Evolutionary conservation across 2,888 invertebrate species (phyloP).

Genomic region (Eubasilissa splendida): DNA sequence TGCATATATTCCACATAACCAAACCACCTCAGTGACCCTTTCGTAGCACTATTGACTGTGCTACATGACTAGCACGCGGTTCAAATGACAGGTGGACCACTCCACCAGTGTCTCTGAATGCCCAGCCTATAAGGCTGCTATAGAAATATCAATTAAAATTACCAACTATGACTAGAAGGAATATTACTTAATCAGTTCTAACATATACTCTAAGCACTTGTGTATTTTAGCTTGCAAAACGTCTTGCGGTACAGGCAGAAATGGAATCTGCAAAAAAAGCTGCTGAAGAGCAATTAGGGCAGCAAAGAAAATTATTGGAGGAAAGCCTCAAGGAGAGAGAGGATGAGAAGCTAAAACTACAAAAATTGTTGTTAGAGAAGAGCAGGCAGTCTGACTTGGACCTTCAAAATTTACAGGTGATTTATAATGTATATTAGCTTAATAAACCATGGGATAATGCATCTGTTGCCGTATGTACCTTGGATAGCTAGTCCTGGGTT

Average conservation of each 20-base stretch:
- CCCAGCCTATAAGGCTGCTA: too few species aligned
- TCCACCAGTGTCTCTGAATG: too few species aligned
- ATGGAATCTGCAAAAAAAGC: constrained; percentile 21
- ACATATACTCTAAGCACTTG: neutral
- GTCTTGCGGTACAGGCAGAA: constrained; percentile 26
- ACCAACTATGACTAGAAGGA: too few species aligned
- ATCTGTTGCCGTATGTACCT: too few species aligned
- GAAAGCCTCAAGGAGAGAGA: constrained; percentile 59
- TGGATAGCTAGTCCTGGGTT: too few species aligned
- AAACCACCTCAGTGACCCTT: too few species aligned
- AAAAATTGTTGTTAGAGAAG: constrained; percentile 36
- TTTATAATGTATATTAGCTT: neutral
- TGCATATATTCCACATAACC: too few species aligned
- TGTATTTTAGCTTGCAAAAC: constrained; percentile 30
- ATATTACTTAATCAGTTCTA: too few species aligned
- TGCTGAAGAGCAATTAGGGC: constrained; percentile 21
- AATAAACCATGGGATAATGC: neutral
- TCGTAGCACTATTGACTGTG: too few species aligned
- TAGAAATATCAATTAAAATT: neutral
- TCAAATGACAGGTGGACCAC: too few species aligned
- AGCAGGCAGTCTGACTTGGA: constrained; percentile 63
- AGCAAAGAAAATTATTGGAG: constrained; percentile 54
- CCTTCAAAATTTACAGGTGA: constrained; percentile 64
- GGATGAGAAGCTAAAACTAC: constrained; percentile 44
- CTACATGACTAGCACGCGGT: too few species aligned